A percentile compares a stretch with the other conserved stretches of the same genome.
Conservation (phyloP, 2,797 vertebrate genomes). For the Cercopithecus diana region DNA sequence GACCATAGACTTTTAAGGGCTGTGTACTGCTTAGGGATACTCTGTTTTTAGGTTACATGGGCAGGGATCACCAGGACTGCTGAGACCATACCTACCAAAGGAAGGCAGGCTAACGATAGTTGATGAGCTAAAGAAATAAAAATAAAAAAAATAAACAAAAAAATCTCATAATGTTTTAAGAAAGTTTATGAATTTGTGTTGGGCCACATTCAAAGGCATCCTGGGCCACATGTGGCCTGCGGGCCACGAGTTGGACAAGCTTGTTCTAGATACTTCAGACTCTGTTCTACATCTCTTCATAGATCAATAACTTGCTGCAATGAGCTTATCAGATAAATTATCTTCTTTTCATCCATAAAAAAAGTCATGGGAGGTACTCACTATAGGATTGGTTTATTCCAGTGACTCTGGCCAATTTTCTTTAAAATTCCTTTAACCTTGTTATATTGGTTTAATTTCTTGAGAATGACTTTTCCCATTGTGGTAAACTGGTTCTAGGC, state of each 20-base stretch:
- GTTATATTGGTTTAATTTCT: neutral
- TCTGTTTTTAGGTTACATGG: neutral
- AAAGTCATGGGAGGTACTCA: neutral
- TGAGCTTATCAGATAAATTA: neutral
- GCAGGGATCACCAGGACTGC: neutral
- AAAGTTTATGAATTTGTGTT: neutral
- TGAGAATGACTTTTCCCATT: neutral
- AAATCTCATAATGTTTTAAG: neutral
- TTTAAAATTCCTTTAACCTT: neutral
- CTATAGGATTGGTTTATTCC: neutral
- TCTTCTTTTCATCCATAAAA: neutral
- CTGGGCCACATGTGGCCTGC: no score
- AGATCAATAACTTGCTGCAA: neutral
- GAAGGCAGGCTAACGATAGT: neutral
- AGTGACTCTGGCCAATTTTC: neutral
- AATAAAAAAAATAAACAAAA: no score
- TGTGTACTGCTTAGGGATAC: neutral
- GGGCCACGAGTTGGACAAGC: neutral
- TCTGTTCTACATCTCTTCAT: neutral
- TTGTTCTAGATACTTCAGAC: neutral
- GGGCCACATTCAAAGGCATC: neutral
- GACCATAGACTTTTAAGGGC: neutral
- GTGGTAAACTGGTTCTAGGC: neutral
- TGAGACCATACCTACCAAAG: no score
- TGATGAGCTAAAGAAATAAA: neutral